phyloP scores from a whole-genome alignment of 2,797 vertebrate genomes.

The Eupleurogrammus muticus region DNA sequence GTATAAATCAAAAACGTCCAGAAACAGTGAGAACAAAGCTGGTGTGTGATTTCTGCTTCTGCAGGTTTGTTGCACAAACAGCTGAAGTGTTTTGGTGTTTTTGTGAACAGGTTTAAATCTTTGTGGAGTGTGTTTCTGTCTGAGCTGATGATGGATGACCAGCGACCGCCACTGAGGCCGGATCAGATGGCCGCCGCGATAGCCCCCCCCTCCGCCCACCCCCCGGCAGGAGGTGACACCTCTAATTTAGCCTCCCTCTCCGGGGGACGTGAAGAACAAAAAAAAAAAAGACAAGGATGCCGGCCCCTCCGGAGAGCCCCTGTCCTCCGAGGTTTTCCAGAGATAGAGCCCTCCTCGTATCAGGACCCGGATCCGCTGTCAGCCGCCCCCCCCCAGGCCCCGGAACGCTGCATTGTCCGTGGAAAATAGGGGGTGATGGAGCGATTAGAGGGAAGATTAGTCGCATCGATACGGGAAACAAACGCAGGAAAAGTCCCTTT shows the following conservation, averaged over 20 bases:
- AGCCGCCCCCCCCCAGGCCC: slow-evolving; percentile 28
- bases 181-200: slow-evolving; percentile 87
- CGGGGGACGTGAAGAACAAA: slow-evolving; percentile 68
- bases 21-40: no score
- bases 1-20: no score
- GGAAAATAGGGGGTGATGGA: slow-evolving; percentile 50
- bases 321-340: slow-evolving; percentile 48
- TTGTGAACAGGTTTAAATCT: no score
- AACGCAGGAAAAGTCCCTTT: slow-evolving; percentile 7
- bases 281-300: slow-evolving; percentile 23
- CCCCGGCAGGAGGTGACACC: slow-evolving; percentile 69
- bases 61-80: no score
- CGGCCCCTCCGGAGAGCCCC: slow-evolving; percentile 21
- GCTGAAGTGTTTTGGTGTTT: no score
- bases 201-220: slow-evolving; percentile 55
- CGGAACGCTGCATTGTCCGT: slow-evolving; percentile 67
- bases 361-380: slow-evolving; percentile 55
- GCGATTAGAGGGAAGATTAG: slow-evolving; percentile 70
- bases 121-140: slow-evolving; percentile 18
- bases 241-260: slow-evolving; percentile 73
- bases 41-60: no score
- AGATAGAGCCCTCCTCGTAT: slow-evolving; percentile 57
- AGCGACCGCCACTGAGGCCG: slow-evolving; percentile 72
- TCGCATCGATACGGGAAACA: slow-evolving; percentile 37
- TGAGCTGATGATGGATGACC: slow-evolving; percentile 92